These are phyloP conservation scores for Pseudomyrmex sp. DNA, from an alignment of 1,140 invertebrate species.

Conservation along the genomic window DNA sequence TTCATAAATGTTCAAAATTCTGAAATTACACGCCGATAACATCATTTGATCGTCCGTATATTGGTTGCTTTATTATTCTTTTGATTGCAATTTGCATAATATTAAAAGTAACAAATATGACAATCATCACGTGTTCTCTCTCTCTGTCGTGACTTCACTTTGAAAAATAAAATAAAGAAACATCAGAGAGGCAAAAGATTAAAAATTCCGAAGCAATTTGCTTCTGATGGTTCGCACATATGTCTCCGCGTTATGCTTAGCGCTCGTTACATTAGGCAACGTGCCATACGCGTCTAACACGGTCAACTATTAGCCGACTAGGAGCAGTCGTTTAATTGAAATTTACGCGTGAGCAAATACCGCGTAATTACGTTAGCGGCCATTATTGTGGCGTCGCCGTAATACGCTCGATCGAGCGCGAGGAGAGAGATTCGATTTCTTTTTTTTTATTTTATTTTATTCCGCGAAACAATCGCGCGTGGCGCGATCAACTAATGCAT, in stretches of 20 bases:
- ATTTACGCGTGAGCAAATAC: slow-evolving; percentile 22
- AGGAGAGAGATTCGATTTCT: not conserved
- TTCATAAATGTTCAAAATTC: no score
- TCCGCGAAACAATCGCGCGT: no score
- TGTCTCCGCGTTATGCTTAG: not conserved
- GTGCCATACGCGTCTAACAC: slow-evolving; percentile 17
- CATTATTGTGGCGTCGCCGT: not conserved
- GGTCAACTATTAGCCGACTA: not conserved
- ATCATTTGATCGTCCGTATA: no score
- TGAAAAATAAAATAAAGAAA: not conserved
- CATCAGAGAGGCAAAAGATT: not conserved
- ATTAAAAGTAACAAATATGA: no score
- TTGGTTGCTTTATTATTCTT: not conserved
- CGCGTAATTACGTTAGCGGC: slow-evolving; percentile 19
- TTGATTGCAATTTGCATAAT: not conserved
- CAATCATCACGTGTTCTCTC: no score
- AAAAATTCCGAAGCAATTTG: not conserved
- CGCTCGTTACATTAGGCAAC: slow-evolving; percentile 43
- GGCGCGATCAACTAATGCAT: slow-evolving; percentile 19
- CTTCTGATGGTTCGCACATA: slow-evolving; percentile 14
- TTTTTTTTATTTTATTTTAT: not conserved
- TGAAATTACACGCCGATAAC: no score
- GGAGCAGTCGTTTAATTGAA: slow-evolving; percentile 47
- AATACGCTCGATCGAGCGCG: not conserved
- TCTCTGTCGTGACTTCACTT: not conserved